Evolutionary conservation across 2,888 invertebrate genomes (phyloP).

Genomic region (Pollenia labialis): DNA sequence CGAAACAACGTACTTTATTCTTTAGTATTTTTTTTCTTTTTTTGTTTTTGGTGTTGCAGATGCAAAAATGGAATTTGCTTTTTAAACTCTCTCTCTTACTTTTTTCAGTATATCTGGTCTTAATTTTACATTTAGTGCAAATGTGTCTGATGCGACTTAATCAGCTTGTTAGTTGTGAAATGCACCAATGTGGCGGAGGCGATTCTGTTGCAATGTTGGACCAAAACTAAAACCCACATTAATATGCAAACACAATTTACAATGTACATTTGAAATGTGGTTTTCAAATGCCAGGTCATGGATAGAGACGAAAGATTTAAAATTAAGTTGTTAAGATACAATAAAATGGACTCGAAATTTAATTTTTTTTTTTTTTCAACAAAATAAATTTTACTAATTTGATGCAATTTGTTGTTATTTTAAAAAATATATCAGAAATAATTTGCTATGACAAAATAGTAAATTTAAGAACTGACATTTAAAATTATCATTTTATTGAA

Average conservation of each 20-base stretch:
- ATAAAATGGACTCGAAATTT: neutral
- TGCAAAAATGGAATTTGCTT: constrained; percentile 10
- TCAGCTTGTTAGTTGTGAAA: constrained; percentile 36
- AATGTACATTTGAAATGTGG: constrained; percentile 38
- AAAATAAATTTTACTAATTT: too few species aligned
- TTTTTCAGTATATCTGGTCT: neutral
- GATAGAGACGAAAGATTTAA: constrained; percentile 2
- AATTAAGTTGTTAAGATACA: constrained; percentile 9
- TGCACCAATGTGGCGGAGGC: constrained; percentile 5
- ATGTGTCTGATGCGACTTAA: constrained; percentile 24
- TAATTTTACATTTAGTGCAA: constrained; percentile 27
- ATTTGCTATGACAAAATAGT: too few species aligned
- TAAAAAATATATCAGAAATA: too few species aligned
- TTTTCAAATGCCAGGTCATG: constrained; percentile 13
- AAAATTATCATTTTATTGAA: too few species aligned
- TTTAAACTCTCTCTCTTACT: neutral
- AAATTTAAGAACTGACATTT: too few species aligned
- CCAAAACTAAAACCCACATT: constrained; percentile 27
- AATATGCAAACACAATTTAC: constrained; percentile 37
- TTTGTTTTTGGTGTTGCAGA: constrained; percentile 1
- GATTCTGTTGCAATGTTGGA: neutral
- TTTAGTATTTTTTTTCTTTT: too few species aligned
- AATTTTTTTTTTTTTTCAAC: too few species aligned
- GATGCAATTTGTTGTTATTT: neutral
- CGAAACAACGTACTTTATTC: neutral